Evolutionary conservation across 2,797 vertebrate genomes (phyloP), one percentile per base, ranked within the genome.

Genomic region (Chloroceryle inda): DNA sequence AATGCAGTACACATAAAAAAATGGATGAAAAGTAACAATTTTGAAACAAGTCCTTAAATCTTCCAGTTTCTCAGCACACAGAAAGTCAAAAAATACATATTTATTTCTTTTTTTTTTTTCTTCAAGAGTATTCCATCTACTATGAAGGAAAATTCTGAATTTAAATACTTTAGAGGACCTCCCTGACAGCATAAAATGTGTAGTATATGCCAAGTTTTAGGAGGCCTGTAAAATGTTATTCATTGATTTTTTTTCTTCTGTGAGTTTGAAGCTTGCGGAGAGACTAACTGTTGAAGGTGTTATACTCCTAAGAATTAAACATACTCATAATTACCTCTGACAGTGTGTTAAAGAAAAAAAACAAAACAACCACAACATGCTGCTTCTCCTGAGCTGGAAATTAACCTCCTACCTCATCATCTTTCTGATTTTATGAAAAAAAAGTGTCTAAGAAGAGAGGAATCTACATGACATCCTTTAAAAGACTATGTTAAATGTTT

Each of bases 271-370:
- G 14, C 26, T 94, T 91, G 20, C 55, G 87, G 61, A 68, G 38
- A 93, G 35, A 92, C 74, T 92, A 92, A 78, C 22, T 80, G 63
- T 81, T 95, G 61, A 95, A 97, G 96, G 58, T 89, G n/a, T 26
- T 91, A 33, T 92, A 82, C 63, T 82, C 81, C 68, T 68, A 83
- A 88, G 58, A 94, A 96, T 88, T 91, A 95, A 97, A 92, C 42
- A 79, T 19, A 53, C 7, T 73, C 33, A 59, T 94, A 96, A 97
- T 96, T 95, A 92, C 53, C 38, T 94, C 64, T 87, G 58, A 26
- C 45, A 88, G 42, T 63, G 29, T 90, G 44, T 95, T 62, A 86
- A 89, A 76, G 14, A 5, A 33, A 40, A 27, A 50, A 92, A 94
- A 56, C 85, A 72, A 72, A 37, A 37, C 37, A 37, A 37, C 37